phyloP scores from a whole-genome alignment of 2,113 vertebrate genomes.

The Ophthalmotilapia sp. region DNA sequence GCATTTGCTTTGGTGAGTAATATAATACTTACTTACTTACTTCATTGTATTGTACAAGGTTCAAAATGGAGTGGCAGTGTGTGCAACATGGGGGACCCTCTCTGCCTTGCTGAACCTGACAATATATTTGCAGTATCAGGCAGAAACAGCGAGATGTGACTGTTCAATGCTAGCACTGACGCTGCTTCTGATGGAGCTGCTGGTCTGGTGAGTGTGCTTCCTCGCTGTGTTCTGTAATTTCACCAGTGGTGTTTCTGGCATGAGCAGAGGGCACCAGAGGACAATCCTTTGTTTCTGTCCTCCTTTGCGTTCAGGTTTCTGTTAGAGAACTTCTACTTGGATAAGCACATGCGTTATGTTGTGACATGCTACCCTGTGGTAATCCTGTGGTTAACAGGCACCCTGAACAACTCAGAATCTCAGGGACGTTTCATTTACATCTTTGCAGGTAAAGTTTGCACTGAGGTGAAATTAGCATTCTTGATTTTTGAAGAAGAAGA shows the following conservation, averaged over 20 bases:
- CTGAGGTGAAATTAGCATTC: background rate
- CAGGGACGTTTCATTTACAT: background rate
- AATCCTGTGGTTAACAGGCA: constrained; percentile 61
- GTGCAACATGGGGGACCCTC: constrained; percentile 65
- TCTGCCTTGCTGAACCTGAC: constrained; percentile 69
- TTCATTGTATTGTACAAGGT: constrained; percentile 57
- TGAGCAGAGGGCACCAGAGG: background rate
- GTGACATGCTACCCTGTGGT: constrained; percentile 70
- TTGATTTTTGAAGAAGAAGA: background rate
- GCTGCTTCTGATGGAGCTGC: constrained; percentile 65
- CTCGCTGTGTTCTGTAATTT: background rate
- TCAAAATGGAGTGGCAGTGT: constrained; percentile 74
- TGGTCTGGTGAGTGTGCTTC: constrained; percentile 63
- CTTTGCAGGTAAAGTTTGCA: constrained; percentile 59
- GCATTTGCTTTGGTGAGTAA: background rate
- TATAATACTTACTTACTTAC: background rate
- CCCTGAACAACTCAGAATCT: background rate
- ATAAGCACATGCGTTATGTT: constrained; percentile 70
- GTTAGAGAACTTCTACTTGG: constrained; percentile 72
- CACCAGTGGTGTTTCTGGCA: background rate
- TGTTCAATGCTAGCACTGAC: constrained; percentile 60
- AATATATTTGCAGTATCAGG: constrained; percentile 64
- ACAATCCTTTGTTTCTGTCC: background rate
- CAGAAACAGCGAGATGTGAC: background rate
- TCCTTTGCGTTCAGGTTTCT: constrained; percentile 58